A percentile compares a stretch with the other conserved stretches of the same genome.
phyloP scores from a whole-genome alignment of 2,797 vertebrate genomes.

The Melanotaenia boesemani region DNA sequence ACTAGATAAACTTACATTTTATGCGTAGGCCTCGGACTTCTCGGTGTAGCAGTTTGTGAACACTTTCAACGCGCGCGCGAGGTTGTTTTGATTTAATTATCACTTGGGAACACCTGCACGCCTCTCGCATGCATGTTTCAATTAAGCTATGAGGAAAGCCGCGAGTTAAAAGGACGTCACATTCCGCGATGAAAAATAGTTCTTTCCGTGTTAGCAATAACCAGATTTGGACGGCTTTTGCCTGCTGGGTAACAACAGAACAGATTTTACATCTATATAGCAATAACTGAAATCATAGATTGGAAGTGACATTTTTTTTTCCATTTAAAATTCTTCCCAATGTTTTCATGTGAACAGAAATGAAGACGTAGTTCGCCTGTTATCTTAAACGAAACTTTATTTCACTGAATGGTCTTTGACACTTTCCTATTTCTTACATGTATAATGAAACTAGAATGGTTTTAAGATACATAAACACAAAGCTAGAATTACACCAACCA shows the following conservation, averaged over 20 bases:
- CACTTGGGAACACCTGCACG: conserved; percentile 73
- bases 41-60: conserved; percentile 9
- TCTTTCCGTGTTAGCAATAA: neutral
- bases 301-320: neutral
- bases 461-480: conserved; percentile 97
- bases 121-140: conserved; percentile 39
- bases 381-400: conserved; percentile 91
- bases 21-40: conserved; percentile 12
- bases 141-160: conserved; percentile 14
- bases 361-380: conserved; percentile 72
- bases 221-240: neutral
- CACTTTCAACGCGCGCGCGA: conserved; percentile 6
- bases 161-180: neutral
- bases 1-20: conserved; percentile 14
- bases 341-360: conserved; percentile 51
- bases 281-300: neutral
- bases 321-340: neutral
- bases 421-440: conserved; percentile 95
- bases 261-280: neutral
- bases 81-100: conserved; percentile 72
- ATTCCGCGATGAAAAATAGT: conserved; percentile 73
- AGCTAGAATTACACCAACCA: conserved; percentile 95
- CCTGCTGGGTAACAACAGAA: neutral
- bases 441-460: conserved; percentile 97
- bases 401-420: conserved; percentile 96